phyloP scores from a whole-genome alignment of 2,113 vertebrate species.

The Lasiurus cinereus region DNA sequence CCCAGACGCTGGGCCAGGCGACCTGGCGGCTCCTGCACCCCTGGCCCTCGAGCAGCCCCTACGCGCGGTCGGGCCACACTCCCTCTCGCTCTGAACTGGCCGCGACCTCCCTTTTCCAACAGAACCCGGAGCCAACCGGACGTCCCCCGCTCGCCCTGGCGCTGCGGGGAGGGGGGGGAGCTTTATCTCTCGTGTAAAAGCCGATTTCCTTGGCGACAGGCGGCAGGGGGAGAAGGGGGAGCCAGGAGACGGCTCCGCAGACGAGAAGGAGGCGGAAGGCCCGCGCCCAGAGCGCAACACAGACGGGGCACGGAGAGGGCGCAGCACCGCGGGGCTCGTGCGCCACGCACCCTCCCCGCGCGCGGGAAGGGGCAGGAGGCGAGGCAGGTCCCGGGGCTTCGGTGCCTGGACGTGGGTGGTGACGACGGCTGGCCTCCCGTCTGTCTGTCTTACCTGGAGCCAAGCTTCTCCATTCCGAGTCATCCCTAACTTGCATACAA shows the following conservation, averaged over 20 bases:
- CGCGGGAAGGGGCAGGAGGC: background rate
- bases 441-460: conserved; percentile 66
- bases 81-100: background rate
- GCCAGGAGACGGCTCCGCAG: background rate
- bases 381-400: too few relatives aligned
- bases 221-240: background rate
- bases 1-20: background rate
- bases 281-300: background rate
- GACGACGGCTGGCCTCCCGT: background rate
- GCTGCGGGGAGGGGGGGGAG: background rate
- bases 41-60: background rate
- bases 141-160: background rate
- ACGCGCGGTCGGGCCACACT: background rate
- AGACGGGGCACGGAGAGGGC: background rate
- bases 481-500: background rate
- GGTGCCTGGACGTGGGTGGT: fast-evolving
- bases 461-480: background rate
- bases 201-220: background rate
- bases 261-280: background rate
- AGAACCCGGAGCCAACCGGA: background rate
- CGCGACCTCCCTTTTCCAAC: conserved; percentile 24
- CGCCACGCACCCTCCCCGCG: background rate
- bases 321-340: background rate
- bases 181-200: background rate
- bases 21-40: background rate